A percentile compares a stretch with the other conserved stretches of the same genome.
Evolutionary conservation across 1,140 invertebrate species (phyloP).

Genomic region (Leptonema lineaticorne): DNA sequence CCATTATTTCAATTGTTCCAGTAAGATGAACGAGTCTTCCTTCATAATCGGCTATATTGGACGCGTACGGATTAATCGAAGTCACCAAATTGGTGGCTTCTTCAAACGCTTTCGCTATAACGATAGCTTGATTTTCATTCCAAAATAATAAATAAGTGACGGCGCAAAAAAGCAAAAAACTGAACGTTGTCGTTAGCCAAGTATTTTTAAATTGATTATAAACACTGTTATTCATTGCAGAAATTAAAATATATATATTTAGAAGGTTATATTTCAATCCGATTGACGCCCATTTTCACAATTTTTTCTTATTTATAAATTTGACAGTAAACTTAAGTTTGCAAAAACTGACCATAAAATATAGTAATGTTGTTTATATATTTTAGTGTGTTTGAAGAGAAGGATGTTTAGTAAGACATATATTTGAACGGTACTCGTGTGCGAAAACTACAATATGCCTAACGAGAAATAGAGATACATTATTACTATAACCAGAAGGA

Average conservation of each 20-base stretch:
- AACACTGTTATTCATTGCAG: slow-evolving; percentile 46
- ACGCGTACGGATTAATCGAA: slow-evolving; percentile 56
- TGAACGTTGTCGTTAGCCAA: slow-evolving; percentile 65
- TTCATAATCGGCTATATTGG: slow-evolving; percentile 65
- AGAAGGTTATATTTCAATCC: too few species aligned
- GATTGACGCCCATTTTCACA: too few species aligned
- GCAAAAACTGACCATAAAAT: too few species aligned
- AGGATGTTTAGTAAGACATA: too few species aligned
- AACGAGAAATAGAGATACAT: too few species aligned
- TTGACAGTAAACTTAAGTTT: too few species aligned
- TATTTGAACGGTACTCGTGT: too few species aligned
- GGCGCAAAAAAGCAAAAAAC: slow-evolving; percentile 57
- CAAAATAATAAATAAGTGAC: slow-evolving; percentile 67
- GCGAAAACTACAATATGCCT: too few species aligned
- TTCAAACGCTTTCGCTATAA: slow-evolving; percentile 67
- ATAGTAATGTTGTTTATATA: too few species aligned
- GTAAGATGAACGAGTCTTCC: slow-evolving; percentile 75
- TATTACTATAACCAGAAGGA: too few species aligned
- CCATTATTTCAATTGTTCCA: slow-evolving; percentile 70
- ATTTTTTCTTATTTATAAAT: too few species aligned
- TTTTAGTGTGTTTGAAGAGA: too few species aligned
- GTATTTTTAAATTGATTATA: slow-evolving; percentile 62
- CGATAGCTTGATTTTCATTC: slow-evolving; percentile 75
- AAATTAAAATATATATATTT: not conserved
- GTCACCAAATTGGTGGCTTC: slow-evolving; percentile 67